Evolutionary conservation across 2,113 vertebrate genomes (phyloP), one percentile per base, ranked within the genome.

Genomic region (Psilopogon haemacephalus): DNA sequence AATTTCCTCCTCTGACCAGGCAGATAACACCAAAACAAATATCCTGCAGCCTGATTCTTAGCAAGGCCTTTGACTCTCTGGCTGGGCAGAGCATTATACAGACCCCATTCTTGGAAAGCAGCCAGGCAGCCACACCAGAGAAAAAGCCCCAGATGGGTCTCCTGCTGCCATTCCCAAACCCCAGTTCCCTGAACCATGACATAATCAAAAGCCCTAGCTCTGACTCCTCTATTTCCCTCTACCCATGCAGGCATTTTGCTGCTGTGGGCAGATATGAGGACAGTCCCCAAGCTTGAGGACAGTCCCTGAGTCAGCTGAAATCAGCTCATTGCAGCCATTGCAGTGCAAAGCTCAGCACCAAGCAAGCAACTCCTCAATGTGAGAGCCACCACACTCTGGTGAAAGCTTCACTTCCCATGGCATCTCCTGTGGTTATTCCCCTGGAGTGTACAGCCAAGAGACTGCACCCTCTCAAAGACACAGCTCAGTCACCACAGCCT

Each of bases 371-470:
- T 44, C 56, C 63, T 35, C 48, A 18, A 4, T 3, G 32, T 6
- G n/a, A 26, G 15, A 37, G 42, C 17, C 50, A 81, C 6, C 6
- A 0, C 26, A 20, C 12, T 18, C 1, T 11, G 5, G n/a, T 48
- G 28, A 63, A 46, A 64, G 4, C 67, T 28, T 44, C 9, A 3
- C 77, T 67, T 82, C 52, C 35, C 7, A 0, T 3, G 14, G 46
- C 0, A 2, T 23, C 63, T 32, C 1, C 0, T 11, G 38, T n/a
- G 64, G 8, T 67, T 44, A n/a, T 63, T 17, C 20, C 52, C 35
- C 30, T 65, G 0, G 0, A 73, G 54, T 1, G 3, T 18, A 37
- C 42, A 75, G 59, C 38, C 0, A 1, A 46, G 63, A 63, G 73
- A 58, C 21, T 5, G 2, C 64, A 4, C 1, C 2, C 44, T 50